These are phyloP conservation scores for Urocynchramus pylzowi DNA, from an alignment of 2,113 vertebrate genomes.

Conservation along the genomic window DNA sequence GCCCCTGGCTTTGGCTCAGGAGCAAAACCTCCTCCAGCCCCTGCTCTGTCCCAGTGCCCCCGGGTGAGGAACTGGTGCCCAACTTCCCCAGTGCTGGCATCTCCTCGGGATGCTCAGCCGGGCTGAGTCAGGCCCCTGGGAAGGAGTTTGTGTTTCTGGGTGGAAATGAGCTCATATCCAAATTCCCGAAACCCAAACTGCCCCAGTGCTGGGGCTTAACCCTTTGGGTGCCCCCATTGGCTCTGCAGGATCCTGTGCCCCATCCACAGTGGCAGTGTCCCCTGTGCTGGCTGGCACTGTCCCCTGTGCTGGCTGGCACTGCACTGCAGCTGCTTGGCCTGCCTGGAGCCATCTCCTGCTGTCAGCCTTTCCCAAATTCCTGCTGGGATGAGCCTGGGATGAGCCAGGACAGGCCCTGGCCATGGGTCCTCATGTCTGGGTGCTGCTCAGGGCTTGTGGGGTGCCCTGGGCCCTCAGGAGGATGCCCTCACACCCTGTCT, in stretches of 20 bases:
- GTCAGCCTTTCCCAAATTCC: background rate
- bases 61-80: background rate
- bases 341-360: background rate
- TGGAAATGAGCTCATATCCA: background rate
- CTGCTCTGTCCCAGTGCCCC: background rate
- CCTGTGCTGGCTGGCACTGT: too few relatives aligned
- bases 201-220: background rate
- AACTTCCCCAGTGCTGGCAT: background rate
- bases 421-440: fast-evolving
- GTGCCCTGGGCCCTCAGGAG: background rate
- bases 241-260: background rate
- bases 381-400: background rate
- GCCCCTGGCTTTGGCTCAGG: background rate
- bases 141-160: background rate
- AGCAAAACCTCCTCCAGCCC: background rate
- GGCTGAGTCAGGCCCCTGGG: background rate
- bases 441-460: background rate
- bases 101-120: background rate
- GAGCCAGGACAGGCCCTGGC: background rate
- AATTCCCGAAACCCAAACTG: background rate
- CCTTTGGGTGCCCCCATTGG: background rate
- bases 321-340: background rate
- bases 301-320: background rate
- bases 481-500: too few relatives aligned
- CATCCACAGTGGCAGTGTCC: fast-evolving